phyloP scores from a whole-genome alignment of 2,888 invertebrate species.

The Coronaproctus castanopsis region DNA sequence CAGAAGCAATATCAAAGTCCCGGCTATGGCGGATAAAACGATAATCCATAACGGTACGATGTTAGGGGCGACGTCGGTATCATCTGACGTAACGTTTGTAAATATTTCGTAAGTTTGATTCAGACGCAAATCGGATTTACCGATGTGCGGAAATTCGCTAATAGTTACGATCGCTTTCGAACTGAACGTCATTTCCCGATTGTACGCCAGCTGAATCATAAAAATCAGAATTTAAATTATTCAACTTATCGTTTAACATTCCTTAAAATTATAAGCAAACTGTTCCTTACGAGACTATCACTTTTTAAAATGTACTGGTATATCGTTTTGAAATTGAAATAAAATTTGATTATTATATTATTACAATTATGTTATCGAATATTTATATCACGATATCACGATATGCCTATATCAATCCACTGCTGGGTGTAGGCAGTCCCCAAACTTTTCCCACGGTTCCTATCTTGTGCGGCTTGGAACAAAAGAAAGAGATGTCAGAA shows the following conservation, averaged over 20 bases:
- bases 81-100: constrained; percentile 44
- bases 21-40: constrained; percentile 60
- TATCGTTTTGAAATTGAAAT: too few species aligned
- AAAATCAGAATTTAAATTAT: neutral
- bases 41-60: constrained; percentile 68
- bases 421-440: too few species aligned
- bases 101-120: constrained; percentile 45
- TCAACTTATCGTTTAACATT: neutral
- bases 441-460: too few species aligned
- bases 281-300: neutral
- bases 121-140: constrained; percentile 37
- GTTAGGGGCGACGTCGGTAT: constrained; percentile 40
- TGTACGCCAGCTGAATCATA: constrained; percentile 27
- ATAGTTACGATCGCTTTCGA: constrained; percentile 54
- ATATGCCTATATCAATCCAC: too few species aligned
- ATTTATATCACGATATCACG: too few species aligned
- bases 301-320: too few species aligned
- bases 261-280: neutral
- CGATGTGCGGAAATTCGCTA: constrained; percentile 49
- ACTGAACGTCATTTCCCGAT: constrained; percentile 44
- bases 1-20: constrained; percentile 54
- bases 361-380: too few species aligned
- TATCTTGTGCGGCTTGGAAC: too few species aligned
- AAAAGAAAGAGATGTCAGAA: too few species aligned
- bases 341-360: too few species aligned